Conservation (phyloP, 2,113 vertebrate species). For the Ornithorhynchus anatinus region DNA sequence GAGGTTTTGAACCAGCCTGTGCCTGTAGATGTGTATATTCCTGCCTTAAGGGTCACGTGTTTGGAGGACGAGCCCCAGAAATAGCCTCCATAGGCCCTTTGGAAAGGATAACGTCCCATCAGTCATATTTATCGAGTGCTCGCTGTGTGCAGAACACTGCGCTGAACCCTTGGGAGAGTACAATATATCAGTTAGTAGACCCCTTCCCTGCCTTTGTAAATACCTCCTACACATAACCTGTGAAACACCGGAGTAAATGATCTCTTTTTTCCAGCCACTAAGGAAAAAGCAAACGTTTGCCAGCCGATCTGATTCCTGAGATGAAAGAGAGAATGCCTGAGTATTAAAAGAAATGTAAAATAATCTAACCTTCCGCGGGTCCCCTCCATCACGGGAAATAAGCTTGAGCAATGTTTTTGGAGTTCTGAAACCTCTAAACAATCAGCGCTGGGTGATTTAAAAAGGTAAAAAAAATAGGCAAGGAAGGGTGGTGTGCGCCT, state of each 20-base stretch:
- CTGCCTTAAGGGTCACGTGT: constrained; percentile 12
- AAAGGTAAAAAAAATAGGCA: not conserved
- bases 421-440: not conserved
- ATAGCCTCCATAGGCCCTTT: not conserved
- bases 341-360: constrained; percentile 22
- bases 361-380: constrained; percentile 1
- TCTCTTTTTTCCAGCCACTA: not conserved
- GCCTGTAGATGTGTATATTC: constrained; percentile 18
- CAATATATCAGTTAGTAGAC: too few species aligned
- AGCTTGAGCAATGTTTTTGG: not conserved
- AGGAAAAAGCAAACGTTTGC: not conserved
- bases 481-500: too few species aligned
- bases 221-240: not conserved
- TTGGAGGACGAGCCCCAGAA: constrained; percentile 13
- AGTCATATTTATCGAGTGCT: too few species aligned
- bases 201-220: too few species aligned
- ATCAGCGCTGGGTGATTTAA: not conserved
- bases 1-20: too few species aligned
- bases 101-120: too few species aligned
- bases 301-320: not conserved
- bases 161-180: too few species aligned
- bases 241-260: not conserved
- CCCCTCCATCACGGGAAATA: not conserved
- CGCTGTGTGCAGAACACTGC: too few species aligned
- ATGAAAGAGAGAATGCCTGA: constrained; percentile 1